phyloP scores from a whole-genome alignment of 2,888 invertebrate species.

The Sympetrum striolatum region DNA sequence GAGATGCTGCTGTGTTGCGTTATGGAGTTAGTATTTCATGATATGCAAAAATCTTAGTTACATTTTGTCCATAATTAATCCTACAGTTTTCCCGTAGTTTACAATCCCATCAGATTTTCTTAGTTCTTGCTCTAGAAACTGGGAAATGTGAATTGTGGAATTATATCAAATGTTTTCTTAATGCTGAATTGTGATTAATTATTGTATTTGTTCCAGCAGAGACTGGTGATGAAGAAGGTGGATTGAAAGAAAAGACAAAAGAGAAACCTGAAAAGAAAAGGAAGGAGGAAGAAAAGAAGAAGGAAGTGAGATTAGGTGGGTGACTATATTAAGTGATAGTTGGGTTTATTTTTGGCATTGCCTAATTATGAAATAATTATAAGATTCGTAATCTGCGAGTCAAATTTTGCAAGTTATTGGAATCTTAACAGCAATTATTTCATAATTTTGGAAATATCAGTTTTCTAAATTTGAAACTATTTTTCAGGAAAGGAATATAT shows the following conservation, averaged over 20 bases:
- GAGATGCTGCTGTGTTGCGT: too few relatives aligned
- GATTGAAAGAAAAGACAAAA: conserved; percentile 60
- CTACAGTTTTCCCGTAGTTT: too few relatives aligned
- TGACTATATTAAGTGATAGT: too few relatives aligned
- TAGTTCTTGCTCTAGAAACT: not conserved
- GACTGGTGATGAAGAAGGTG: conserved; percentile 63
- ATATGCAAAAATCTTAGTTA: too few relatives aligned
- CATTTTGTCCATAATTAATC: too few relatives aligned
- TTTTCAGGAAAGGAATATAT: conserved; percentile 71
- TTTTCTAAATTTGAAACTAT: not conserved
- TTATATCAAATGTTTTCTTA: not conserved
- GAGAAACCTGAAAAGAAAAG: conserved; percentile 59
- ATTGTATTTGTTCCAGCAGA: conserved; percentile 54
- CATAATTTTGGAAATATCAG: too few relatives aligned
- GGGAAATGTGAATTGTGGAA: not conserved
- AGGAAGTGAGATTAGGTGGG: conserved; percentile 71
- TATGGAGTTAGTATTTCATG: too few relatives aligned
- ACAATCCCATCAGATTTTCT: conserved; percentile 46
- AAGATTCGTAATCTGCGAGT: too few relatives aligned
- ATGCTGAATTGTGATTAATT: not conserved
- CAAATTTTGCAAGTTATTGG: too few relatives aligned
- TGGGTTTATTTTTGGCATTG: too few relatives aligned
- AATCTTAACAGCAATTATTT: too few relatives aligned
- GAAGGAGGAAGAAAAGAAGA: conserved; percentile 58
- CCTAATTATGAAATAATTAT: too few relatives aligned